phyloP scores from a whole-genome alignment of 53 echinoderm and acorn worm species.

The Paracentrotus lividus region DNA sequence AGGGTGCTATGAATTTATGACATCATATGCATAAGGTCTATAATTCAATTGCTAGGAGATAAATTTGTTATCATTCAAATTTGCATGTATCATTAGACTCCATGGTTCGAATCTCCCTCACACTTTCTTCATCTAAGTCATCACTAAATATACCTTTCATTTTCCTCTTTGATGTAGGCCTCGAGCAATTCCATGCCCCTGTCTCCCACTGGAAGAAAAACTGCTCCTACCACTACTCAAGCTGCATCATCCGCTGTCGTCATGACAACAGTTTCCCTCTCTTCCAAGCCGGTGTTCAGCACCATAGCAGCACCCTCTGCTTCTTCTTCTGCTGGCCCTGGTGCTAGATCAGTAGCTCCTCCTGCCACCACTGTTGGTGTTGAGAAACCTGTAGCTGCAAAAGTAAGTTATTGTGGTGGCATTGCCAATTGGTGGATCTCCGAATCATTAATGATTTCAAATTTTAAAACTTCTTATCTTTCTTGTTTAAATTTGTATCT shows the following conservation, averaged over 20 bases:
- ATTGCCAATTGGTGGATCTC: no score
- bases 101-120: no score
- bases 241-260: constrained; percentile 33
- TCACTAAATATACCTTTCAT: no score
- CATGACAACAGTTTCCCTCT: constrained; percentile 39
- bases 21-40: no score
- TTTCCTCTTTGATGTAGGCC: constrained; percentile 1
- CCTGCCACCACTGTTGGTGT: background rate
- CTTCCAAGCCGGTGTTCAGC: constrained; percentile 43
- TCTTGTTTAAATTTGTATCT: no score
- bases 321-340: constrained; percentile 19
- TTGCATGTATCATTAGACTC: no score
- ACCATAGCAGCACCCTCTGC: constrained; percentile 17
- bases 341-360: background rate
- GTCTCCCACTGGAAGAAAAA: constrained; percentile 10
- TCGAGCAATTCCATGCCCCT: background rate
- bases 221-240: constrained; percentile 11
- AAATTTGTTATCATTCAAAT: no score
- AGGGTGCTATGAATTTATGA: no score
- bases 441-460: no score
- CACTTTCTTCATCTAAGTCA: no score
- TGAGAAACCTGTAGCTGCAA: background rate
- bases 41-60: no score
- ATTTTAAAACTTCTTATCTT: no score
- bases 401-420: constrained; percentile 21